Evolutionary conservation across 2,888 invertebrate genomes (phyloP).

Genomic region (Brenthis daphne): DNA sequence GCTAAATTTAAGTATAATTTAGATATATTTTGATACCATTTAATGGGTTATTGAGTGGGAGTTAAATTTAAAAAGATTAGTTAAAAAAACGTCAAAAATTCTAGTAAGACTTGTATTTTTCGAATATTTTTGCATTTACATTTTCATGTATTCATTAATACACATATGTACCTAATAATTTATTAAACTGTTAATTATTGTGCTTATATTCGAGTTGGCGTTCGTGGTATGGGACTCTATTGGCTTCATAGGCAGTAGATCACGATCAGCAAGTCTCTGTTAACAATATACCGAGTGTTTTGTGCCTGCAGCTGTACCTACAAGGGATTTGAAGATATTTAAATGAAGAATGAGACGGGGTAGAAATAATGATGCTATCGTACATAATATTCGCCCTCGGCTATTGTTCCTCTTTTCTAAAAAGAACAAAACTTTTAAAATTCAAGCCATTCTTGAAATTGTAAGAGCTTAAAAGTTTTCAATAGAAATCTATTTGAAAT

Average conservation of each 20-base stretch:
- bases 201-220: neutral
- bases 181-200: too few species aligned
- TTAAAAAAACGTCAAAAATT: too few species aligned
- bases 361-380: conserved; percentile 27
- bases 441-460: neutral
- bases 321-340: conserved; percentile 30
- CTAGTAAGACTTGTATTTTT: too few species aligned
- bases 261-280: conserved; percentile 40
- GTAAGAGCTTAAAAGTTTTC: too few species aligned
- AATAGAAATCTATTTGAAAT: too few species aligned
- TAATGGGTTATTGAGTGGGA: too few species aligned
- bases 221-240: conserved; percentile 38
- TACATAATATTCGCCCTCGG: conserved; percentile 20
- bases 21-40: too few species aligned
- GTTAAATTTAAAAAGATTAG: too few species aligned
- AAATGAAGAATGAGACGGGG: conserved; percentile 29
- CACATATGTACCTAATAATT: too few species aligned
- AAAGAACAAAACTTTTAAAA: neutral
- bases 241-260: conserved; percentile 44
- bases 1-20: too few species aligned
- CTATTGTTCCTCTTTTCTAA: conserved; percentile 16
- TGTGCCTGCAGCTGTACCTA: conserved; percentile 30
- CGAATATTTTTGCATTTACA: too few species aligned
- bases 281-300: conserved; percentile 36
- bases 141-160: too few species aligned